Percentiles rank a stretch among this genome's conserved stretches.
These are phyloP conservation scores for Cantharis rustica DNA, from an alignment of 2,888 invertebrate species.

Conservation along the genomic window DNA sequence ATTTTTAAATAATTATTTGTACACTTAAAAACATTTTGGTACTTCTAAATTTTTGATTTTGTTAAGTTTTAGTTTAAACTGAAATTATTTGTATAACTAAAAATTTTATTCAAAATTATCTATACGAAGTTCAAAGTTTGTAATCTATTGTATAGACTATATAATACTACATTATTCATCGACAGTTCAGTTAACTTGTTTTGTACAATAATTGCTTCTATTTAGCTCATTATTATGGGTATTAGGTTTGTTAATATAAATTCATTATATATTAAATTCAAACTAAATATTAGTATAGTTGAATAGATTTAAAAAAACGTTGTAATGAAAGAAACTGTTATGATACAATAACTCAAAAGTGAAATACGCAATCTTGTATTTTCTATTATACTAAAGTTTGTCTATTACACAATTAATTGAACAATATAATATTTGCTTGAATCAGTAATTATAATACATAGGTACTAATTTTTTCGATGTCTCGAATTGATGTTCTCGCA, in stretches of 20 bases:
- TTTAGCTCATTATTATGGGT: not conserved
- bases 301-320: not conserved
- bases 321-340: not conserved
- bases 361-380: not conserved
- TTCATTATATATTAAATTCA: not conserved
- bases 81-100: too few relatives aligned
- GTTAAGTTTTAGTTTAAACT: too few relatives aligned
- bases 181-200: not conserved
- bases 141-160: not conserved
- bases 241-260: not conserved
- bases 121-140: not conserved
- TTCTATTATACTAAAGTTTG: not conserved
- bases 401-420: not conserved
- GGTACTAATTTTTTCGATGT: not conserved
- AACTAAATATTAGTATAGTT: not conserved
- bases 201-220: not conserved
- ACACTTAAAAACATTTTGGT: too few relatives aligned
- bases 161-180: not conserved
- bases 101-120: too few relatives aligned
- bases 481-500: not conserved
- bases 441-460: not conserved
- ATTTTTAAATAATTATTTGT: too few relatives aligned
- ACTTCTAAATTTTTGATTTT: too few relatives aligned
- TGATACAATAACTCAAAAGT: not conserved
- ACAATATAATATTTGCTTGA: not conserved